These are phyloP conservation scores for Volucella inflata DNA, from an alignment of 2,888 invertebrate species.

Conservation along the genomic window DNA sequence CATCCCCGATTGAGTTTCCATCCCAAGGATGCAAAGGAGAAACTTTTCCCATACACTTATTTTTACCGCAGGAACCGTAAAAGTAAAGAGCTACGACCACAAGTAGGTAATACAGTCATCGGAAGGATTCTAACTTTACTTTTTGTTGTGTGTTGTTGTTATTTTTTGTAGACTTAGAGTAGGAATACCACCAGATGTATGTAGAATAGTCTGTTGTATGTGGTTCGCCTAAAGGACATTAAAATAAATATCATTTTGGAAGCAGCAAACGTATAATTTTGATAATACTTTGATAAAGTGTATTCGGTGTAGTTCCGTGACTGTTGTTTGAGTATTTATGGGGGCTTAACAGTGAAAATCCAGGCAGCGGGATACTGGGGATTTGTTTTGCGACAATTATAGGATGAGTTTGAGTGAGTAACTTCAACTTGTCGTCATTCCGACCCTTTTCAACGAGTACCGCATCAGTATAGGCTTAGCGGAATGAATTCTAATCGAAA, in stretches of 20 bases:
- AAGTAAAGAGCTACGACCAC: conserved; percentile 12
- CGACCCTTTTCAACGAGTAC: too few species aligned
- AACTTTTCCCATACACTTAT: conserved; percentile 47
- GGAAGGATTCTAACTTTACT: neutral
- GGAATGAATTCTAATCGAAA: too few species aligned
- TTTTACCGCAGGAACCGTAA: conserved; percentile 6
- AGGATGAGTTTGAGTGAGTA: too few species aligned
- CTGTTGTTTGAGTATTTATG: too few species aligned
- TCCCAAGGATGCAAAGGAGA: conserved; percentile 39
- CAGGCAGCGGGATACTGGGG: too few species aligned
- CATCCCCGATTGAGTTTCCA: conserved; percentile 62
- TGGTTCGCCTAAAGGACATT: neutral
- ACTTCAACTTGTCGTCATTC: too few species aligned
- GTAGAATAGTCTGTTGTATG: conserved; percentile 29
- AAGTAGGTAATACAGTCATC: conserved; percentile 38
- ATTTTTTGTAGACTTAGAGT: conserved; percentile 39
- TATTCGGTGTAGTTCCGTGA: neutral
- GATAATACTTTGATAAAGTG: conserved; percentile 47
- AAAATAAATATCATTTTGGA: conserved; percentile 56
- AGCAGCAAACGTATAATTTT: conserved; percentile 51
- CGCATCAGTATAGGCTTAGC: too few species aligned
- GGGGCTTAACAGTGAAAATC: too few species aligned
- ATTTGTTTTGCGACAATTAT: too few species aligned
- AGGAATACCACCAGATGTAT: conserved; percentile 15
- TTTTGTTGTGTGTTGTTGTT: too few species aligned